Conservation (phyloP, 2,113 vertebrate species). For the Hemichromis elongatus region DNA sequence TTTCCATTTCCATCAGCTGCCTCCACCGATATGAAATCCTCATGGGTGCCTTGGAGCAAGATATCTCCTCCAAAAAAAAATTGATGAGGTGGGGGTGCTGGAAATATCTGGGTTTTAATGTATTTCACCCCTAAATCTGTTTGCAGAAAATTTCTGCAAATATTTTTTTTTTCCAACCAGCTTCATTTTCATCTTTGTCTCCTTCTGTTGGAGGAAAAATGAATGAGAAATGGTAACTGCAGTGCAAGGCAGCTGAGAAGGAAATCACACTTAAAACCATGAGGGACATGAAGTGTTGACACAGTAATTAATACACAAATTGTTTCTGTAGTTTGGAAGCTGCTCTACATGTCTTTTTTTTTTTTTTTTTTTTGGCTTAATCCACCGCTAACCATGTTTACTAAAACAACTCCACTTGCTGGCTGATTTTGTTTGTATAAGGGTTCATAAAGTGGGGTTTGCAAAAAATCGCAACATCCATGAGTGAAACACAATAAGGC, state of each 20-base stretch:
- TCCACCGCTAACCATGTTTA: background rate
- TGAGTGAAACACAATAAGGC: slow-evolving; percentile 12
- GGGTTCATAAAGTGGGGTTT: slow-evolving; percentile 7
- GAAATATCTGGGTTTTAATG: background rate
- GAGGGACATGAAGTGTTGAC: background rate
- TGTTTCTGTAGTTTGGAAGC: background rate
- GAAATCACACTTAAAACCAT: background rate
- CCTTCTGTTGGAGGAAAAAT: background rate
- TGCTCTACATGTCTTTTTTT: background rate
- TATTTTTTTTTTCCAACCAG: background rate
- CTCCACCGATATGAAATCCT: background rate
- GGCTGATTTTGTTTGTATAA: background rate
- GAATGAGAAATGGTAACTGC: background rate
- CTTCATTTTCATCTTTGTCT: background rate
- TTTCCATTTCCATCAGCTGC: slow-evolving; percentile 24
- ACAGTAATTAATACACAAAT: slow-evolving; percentile 11
- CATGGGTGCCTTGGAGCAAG: background rate
- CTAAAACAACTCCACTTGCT: background rate
- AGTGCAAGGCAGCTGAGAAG: background rate
- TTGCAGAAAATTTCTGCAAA: background rate
- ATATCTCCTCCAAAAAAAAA: slow-evolving; percentile 23
- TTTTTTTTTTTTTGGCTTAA: background rate
- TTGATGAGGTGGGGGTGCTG: background rate
- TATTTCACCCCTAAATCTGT: background rate
- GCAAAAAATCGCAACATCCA: slow-evolving; percentile 1